These are phyloP conservation scores for Colossoma macropomum DNA, from an alignment of 2,113 vertebrate species.

Conservation along the genomic window DNA sequence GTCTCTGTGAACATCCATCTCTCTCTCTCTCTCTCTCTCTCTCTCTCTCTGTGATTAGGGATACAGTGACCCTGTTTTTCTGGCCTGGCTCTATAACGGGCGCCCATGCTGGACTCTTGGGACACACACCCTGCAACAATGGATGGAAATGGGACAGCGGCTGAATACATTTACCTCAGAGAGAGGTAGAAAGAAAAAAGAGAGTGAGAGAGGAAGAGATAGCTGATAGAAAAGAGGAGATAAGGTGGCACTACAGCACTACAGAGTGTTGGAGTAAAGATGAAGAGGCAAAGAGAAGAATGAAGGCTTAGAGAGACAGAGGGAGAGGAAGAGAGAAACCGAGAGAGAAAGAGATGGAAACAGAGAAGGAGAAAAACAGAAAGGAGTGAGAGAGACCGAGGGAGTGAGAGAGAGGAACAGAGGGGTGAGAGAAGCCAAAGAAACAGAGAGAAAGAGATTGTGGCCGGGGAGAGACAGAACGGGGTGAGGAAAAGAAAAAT, in stretches of 20 bases:
- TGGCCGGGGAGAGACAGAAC: too few relatives aligned
- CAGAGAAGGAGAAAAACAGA: not conserved
- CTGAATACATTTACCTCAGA: conserved; percentile 69
- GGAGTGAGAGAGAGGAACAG: not conserved
- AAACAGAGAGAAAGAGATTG: too few relatives aligned
- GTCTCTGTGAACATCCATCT: not conserved
- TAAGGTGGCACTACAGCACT: not conserved
- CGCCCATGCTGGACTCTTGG: conserved; percentile 45
- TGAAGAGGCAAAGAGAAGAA: conserved; percentile 15
- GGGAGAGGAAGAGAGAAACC: conserved; percentile 15
- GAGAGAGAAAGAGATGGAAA: not conserved
- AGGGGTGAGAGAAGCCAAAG: too few relatives aligned
- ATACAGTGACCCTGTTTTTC: conserved; percentile 63
- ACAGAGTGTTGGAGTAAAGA: conserved; percentile 11
- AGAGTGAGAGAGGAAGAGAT: conserved; percentile 31
- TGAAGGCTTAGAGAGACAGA: conserved; percentile 21
- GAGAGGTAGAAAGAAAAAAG: conserved; percentile 36
- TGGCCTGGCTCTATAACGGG: conserved; percentile 51
- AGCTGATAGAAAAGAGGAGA: conserved; percentile 29
- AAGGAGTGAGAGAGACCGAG: not conserved
- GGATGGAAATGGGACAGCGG: conserved; percentile 74
- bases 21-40: conserved; percentile 10
- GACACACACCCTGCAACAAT: conserved; percentile 61
- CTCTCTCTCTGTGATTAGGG: conserved; percentile 49
- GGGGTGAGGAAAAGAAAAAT: too few relatives aligned